phyloP scores from a whole-genome alignment of 2,113 vertebrate species.

The Propithecus coquereli region DNA sequence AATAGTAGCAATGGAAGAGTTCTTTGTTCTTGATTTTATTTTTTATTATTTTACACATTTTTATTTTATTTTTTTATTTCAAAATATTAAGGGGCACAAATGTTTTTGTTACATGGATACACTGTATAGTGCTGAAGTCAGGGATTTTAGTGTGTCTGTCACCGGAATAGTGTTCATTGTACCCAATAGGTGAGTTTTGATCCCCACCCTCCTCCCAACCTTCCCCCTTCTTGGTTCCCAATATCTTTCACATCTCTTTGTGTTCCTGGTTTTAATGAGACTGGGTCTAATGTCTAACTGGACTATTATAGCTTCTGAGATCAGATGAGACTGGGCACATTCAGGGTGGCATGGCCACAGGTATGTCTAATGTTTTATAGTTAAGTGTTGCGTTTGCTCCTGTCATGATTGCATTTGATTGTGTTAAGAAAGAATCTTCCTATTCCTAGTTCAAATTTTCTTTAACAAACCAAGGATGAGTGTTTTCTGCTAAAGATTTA shows the following conservation, averaged over 20 bases:
- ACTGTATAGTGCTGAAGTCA: too few species aligned
- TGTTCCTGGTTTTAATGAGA: background rate
- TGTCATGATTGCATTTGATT: background rate
- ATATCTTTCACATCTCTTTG: too few species aligned
- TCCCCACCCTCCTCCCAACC: too few species aligned
- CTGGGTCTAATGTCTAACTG: background rate
- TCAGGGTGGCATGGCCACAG: background rate
- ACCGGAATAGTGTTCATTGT: too few species aligned
- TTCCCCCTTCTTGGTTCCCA: too few species aligned
- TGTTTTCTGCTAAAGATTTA: slow-evolving; percentile 30
- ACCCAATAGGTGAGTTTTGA: too few species aligned
- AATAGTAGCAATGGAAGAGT: background rate
- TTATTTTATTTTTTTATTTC: too few species aligned
- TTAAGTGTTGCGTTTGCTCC: background rate
- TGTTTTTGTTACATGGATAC: too few species aligned
- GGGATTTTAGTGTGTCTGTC: too few species aligned
- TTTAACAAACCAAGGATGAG: background rate
- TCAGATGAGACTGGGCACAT: background rate
- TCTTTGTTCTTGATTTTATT: background rate
- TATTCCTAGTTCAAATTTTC: background rate
- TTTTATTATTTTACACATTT: too few species aligned
- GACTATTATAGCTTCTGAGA: background rate
- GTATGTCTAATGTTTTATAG: background rate
- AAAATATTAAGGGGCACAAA: too few species aligned
- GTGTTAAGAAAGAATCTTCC: background rate